These are phyloP conservation scores for Mus minutoides DNA, from an alignment of 2,797 vertebrate genomes.

Conservation along the genomic window DNA sequence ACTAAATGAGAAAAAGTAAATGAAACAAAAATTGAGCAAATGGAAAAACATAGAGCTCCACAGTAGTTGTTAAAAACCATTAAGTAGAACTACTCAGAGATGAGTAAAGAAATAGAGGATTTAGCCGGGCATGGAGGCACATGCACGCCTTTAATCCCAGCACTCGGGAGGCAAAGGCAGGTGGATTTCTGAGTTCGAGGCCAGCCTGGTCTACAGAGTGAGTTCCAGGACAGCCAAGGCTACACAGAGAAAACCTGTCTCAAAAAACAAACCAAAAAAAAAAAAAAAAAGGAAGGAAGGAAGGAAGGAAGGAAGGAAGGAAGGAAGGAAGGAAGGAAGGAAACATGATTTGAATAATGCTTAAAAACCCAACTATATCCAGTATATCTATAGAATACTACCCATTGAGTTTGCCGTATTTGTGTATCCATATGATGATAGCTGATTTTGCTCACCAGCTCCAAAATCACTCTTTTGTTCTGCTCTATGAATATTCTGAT, in stretches of 20 bases:
- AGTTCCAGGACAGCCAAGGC: too few relatives aligned
- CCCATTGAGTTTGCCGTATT: not conserved
- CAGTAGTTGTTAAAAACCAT: not conserved
- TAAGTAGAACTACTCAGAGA: not conserved
- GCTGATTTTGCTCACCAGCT: not conserved
- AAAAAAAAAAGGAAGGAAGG: too few relatives aligned
- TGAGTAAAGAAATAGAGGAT: slow-evolving; percentile 3
- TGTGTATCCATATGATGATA: not conserved
- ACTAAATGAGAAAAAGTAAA: not conserved
- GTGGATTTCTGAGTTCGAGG: too few relatives aligned
- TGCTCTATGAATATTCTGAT: not conserved
- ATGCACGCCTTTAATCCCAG: too few relatives aligned
- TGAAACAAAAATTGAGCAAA: not conserved
- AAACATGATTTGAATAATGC: not conserved
- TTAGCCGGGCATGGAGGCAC: too few relatives aligned
- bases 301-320: too few relatives aligned
- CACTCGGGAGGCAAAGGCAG: too few relatives aligned
- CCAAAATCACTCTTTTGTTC: not conserved
- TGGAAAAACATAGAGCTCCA: not conserved
- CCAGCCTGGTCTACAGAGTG: too few relatives aligned
- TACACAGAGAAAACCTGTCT: too few relatives aligned
- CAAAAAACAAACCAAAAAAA: too few relatives aligned
- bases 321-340: too few relatives aligned
- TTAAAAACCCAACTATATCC: not conserved
- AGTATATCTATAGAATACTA: not conserved